Evolutionary conservation across 2,113 vertebrate species (phyloP).

Genomic region (Macrotus californicus): DNA sequence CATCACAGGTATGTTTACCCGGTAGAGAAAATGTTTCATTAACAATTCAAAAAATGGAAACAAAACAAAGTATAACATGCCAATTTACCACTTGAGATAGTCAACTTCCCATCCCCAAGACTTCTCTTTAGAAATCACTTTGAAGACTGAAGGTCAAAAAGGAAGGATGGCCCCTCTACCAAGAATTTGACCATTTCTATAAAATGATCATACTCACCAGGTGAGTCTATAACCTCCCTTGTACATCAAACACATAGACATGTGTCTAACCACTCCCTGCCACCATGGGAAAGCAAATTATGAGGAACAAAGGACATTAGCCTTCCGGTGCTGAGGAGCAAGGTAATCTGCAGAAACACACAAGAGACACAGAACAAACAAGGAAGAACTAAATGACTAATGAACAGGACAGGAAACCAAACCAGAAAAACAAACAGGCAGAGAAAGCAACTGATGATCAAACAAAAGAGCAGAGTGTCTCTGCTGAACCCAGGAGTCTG

Average conservation of each 20-base stretch:
- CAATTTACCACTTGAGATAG: not conserved
- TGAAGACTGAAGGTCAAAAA: not conserved
- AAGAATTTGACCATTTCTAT: not conserved
- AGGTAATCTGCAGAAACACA: slow-evolving; percentile 58
- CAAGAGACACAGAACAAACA: slow-evolving; percentile 67
- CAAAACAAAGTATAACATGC: not conserved
- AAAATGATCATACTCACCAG: not conserved
- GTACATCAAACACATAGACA: not conserved
- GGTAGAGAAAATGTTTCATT: not conserved
- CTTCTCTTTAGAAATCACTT: not conserved
- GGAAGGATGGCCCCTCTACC: not conserved
- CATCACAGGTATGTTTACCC: not conserved
- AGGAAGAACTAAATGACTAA: slow-evolving; percentile 51
- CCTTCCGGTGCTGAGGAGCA: slow-evolving; percentile 31
- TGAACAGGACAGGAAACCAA: slow-evolving; percentile 67
- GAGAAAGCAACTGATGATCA: slow-evolving; percentile 66
- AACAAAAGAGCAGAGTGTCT: slow-evolving; percentile 42
- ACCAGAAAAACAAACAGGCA: slow-evolving; percentile 68
- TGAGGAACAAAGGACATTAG: slow-evolving; percentile 39
- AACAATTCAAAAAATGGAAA: not conserved
- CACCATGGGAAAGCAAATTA: slow-evolving; percentile 36
- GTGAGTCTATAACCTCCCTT: not conserved
- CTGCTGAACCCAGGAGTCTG: slow-evolving; percentile 15
- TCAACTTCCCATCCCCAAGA: not conserved
- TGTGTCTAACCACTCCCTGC: not conserved